phyloP scores from a whole-genome alignment of 2,113 vertebrate genomes.

The Glaucidium brasilianum region DNA sequence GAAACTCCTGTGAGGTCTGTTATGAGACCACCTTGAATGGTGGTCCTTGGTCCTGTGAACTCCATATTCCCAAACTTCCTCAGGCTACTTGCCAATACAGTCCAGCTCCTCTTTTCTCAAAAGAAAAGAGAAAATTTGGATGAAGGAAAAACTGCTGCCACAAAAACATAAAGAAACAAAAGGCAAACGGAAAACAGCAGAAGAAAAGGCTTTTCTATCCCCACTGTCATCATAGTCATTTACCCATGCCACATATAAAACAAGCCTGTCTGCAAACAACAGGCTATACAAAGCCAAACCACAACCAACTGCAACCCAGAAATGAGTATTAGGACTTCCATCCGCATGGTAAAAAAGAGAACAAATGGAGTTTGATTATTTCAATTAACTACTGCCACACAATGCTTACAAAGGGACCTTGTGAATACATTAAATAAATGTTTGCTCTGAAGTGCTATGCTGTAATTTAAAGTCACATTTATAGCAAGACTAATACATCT shows the following conservation, averaged over 20 bases:
- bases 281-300: slow-evolving; percentile 26
- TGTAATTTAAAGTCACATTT: slow-evolving; percentile 27
- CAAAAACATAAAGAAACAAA: slow-evolving; percentile 11
- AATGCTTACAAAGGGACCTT: background rate
- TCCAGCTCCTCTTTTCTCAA: background rate
- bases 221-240: background rate
- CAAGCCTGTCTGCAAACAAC: slow-evolving; percentile 29
- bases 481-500: background rate
- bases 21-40: background rate
- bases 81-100: background rate
- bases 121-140: background rate
- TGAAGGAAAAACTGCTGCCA: background rate
- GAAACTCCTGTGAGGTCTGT: background rate
- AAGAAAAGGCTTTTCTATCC: background rate
- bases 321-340: background rate
- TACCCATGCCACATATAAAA: background rate
- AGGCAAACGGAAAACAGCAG: background rate
- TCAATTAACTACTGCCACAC: slow-evolving; percentile 10
- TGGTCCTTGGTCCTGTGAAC: background rate
- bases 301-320: slow-evolving; percentile 20
- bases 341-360: background rate
- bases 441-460: background rate
- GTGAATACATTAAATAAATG: background rate
- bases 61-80: background rate
- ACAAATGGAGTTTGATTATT: slow-evolving; percentile 46